Percentiles rank a stretch among this genome's conserved stretches.
Evolutionary conservation across 1,140 invertebrate genomes (phyloP).

Genomic region (Scaptomyza hsui): DNA sequence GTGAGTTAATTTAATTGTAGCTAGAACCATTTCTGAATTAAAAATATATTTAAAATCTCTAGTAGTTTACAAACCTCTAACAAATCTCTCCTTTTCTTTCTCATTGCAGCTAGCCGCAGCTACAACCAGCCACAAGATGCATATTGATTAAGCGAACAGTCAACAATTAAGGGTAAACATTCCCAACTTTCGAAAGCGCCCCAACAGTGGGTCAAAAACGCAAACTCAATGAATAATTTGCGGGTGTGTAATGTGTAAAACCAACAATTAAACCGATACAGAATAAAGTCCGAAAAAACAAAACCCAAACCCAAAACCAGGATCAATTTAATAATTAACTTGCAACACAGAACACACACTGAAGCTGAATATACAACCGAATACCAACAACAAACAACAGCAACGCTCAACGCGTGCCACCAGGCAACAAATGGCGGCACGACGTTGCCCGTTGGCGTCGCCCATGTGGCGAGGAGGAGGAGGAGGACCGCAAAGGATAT

Average conservation of each 20-base stretch:
- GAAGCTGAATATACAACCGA: not conserved
- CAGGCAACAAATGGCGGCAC: constrained; percentile 69
- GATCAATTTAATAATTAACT: constrained; percentile 37
- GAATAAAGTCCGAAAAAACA: not conserved
- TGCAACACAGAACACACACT: constrained; percentile 4
- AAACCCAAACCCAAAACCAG: not conserved
- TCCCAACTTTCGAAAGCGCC: not conserved
- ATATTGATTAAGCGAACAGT: constrained; percentile 14
- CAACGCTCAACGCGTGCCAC: constrained; percentile 62
- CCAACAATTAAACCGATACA: constrained; percentile 39
- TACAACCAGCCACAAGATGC: constrained; percentile 17
- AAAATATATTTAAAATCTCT: too few relatives aligned
- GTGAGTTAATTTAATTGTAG: too few relatives aligned
- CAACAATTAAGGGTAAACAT: constrained; percentile 1
- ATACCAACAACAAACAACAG: constrained; percentile 5
- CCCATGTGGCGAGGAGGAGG: constrained; percentile 47
- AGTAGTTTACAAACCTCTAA: too few relatives aligned
- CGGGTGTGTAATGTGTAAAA: constrained; percentile 51
- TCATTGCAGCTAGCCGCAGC: constrained; percentile 7
- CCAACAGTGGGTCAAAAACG: constrained; percentile 11
- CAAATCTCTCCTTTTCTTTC: not conserved
- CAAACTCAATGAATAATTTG: constrained; percentile 52
- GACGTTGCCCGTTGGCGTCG: constrained; percentile 65
- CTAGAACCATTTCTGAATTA: too few relatives aligned
- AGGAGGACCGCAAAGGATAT: constrained; percentile 29